phyloP scores from a whole-genome alignment of 2,888 invertebrate species.

The Nomada fabriciana region DNA sequence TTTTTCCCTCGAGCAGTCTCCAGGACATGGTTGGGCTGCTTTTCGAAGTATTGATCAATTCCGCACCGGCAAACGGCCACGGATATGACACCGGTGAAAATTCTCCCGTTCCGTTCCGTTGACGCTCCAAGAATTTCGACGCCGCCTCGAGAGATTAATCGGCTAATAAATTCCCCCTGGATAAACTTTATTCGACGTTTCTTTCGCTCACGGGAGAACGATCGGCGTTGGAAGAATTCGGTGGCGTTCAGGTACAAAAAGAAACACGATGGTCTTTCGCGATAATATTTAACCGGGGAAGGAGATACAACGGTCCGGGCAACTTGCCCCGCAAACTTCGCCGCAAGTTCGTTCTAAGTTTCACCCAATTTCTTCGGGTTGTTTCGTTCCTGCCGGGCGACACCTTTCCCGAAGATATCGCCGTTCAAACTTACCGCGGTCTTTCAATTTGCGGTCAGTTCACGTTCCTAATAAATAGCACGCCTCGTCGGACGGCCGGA shows the following conservation, averaged over 20 bases:
- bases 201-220: not conserved
- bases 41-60: slow-evolving; percentile 60
- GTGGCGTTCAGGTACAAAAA: not conserved
- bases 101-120: not conserved
- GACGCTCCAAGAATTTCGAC: not conserved
- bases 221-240: not conserved
- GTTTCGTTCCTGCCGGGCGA: slow-evolving; percentile 1
- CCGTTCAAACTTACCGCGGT: slow-evolving; percentile 14
- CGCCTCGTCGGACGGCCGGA: not conserved
- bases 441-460: not conserved
- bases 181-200: slow-evolving; percentile 4
- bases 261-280: not conserved
- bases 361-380: slow-evolving; percentile 33
- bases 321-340: slow-evolving; percentile 20
- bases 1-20: slow-evolving; percentile 28
- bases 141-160: slow-evolving; percentile 1
- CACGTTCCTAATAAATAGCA: not conserved
- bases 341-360: slow-evolving; percentile 17
- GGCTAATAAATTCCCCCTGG: not conserved
- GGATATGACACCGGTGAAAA: slow-evolving; percentile 24
- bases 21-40: slow-evolving; percentile 48
- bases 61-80: slow-evolving; percentile 7
- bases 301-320: not conserved
- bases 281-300: slow-evolving; percentile 26
- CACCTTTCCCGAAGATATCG: slow-evolving; percentile 10